These are phyloP conservation scores for human DNA, from an alignment of 2,113 vertebrate genomes.

Conservation along the genomic window DNA sequence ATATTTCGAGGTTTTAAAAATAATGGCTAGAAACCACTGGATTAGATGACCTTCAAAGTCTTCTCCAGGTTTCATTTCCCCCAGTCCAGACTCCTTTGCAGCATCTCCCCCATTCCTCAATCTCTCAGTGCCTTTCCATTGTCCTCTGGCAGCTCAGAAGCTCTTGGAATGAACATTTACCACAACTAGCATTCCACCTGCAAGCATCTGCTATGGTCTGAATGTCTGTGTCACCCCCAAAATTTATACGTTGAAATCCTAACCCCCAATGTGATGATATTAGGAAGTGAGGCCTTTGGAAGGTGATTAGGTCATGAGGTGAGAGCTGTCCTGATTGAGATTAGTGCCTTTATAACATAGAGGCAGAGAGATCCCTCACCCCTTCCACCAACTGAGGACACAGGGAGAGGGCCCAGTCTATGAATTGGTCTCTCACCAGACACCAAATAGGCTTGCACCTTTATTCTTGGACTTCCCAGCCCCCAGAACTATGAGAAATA, in stretches of 20 bases:
- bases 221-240: accelerated
- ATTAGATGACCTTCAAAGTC: not conserved
- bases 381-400: not conserved
- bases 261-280: not conserved
- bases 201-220: not conserved
- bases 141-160: not conserved
- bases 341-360: not conserved
- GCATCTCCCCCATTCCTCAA: not conserved
- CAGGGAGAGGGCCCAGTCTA: not conserved
- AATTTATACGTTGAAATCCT: not conserved
- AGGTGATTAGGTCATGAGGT: not conserved
- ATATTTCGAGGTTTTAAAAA: not conserved
- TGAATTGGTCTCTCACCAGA: not conserved
- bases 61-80: not conserved
- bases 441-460: not conserved
- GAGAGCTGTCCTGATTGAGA: not conserved
- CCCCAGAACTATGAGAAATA: not conserved
- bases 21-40: not conserved
- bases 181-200: too few relatives aligned
- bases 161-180: not conserved
- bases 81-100: not conserved
- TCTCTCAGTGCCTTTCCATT: not conserved
- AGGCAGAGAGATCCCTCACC: not conserved
- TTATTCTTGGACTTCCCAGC: not conserved
- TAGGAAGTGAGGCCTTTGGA: not conserved